Percentiles rank a stretch among this genome's conserved stretches.
Evolutionary conservation across 2,113 vertebrate genomes (phyloP).

Genomic region (human (Homo sapiens)): DNA sequence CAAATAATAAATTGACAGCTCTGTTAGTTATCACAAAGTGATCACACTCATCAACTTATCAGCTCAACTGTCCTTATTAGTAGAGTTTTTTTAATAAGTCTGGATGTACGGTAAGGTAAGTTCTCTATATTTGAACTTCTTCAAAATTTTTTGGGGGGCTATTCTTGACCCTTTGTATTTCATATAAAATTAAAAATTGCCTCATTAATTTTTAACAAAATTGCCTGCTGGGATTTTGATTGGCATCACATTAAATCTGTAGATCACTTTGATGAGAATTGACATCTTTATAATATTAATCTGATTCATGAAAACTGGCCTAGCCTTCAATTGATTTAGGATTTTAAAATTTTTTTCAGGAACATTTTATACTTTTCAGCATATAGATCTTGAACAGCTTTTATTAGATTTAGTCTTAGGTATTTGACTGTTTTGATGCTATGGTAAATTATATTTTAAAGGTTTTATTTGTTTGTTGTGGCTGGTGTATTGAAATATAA

Average conservation of each 20-base stretch:
- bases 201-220: background rate
- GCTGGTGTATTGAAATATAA: background rate
- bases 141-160: background rate
- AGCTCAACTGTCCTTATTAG: background rate
- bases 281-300: background rate
- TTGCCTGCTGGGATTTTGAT: background rate
- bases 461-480: background rate
- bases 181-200: conserved; percentile 1
- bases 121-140: background rate
- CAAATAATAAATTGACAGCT: background rate
- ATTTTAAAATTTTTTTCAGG: background rate
- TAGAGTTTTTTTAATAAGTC: background rate
- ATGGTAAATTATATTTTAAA: background rate
- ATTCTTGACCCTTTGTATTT: background rate
- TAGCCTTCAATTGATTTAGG: background rate
- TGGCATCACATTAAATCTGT: background rate
- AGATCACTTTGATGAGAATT: background rate
- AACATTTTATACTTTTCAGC: background rate
- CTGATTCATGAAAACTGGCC: background rate
- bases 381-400: background rate
- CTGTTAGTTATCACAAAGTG: background rate
- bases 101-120: background rate
- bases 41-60: too few species aligned
- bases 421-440: background rate
- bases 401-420: background rate